A percentile compares a stretch with the other conserved stretches of the same genome.
Conservation (phyloP, 2,113 vertebrate species). For the Dermatemys mawii region DNA sequence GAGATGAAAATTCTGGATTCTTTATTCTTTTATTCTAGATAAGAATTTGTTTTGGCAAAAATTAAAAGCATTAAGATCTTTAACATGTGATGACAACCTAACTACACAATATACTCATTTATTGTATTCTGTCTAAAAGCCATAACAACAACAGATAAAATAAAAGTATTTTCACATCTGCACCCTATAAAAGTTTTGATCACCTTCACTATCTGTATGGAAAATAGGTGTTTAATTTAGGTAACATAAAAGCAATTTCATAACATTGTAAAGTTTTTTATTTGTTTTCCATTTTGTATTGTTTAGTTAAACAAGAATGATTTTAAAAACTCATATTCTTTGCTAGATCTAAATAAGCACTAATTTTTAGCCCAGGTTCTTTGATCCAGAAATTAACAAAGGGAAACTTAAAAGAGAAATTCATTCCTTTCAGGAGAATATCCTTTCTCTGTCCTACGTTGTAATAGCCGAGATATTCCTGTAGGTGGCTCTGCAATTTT, state of each 20-base stretch:
- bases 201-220: background rate
- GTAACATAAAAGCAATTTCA: background rate
- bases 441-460: background rate
- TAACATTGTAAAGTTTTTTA: conserved; percentile 32
- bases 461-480: conserved; percentile 45
- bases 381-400: background rate
- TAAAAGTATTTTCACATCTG: background rate
- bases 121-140: background rate
- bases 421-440: background rate
- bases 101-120: background rate
- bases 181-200: conserved; percentile 45
- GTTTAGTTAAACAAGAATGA: conserved; percentile 24
- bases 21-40: background rate
- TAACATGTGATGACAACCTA: background rate
- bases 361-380: conserved; percentile 23
- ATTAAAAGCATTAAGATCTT: conserved; percentile 11
- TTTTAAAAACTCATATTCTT: conserved; percentile 11
- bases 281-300: conserved; percentile 9
- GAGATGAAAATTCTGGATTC: background rate
- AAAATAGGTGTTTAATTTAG: background rate
- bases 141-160: conserved; percentile 36
- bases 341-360: conserved; percentile 44
- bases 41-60: conserved; percentile 9
- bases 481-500: conserved; percentile 78
- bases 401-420: background rate